phyloP scores from a whole-genome alignment of 2,113 vertebrate species.

The Myrmecophaga tridactyla region DNA sequence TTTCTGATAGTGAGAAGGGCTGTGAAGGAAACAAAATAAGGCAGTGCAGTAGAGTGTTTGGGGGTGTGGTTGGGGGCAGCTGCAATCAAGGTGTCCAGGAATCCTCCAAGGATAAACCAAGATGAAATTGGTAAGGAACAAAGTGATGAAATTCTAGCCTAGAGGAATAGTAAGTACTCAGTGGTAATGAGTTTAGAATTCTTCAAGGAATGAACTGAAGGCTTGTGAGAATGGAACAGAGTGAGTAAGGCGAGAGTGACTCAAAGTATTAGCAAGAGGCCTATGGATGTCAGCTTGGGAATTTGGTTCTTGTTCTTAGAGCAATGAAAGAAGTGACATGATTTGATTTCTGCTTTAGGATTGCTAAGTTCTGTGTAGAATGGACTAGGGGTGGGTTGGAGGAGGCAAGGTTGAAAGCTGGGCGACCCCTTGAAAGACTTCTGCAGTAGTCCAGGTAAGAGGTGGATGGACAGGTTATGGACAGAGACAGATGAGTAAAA shows the following conservation, averaged over 20 bases:
- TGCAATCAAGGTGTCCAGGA: not conserved
- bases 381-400: not conserved
- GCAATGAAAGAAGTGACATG: not conserved
- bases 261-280: not conserved
- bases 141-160: not conserved
- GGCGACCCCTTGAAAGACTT: not conserved
- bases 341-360: not conserved
- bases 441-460: not conserved
- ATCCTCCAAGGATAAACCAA: not conserved
- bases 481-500: too few relatives aligned
- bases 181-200: not conserved
- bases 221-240: not conserved
- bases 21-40: not conserved
- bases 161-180: not conserved
- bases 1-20: not conserved
- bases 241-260: not conserved
- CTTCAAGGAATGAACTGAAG: not conserved
- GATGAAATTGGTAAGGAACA: not conserved
- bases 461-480: too few relatives aligned
- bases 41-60: not conserved
- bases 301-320: not conserved
- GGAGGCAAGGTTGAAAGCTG: not conserved
- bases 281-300: not conserved
- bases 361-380: not conserved
- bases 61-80: too few relatives aligned